Evolutionary conservation across 2,888 invertebrate genomes (phyloP), one percentile per base, ranked within the genome.

Genomic region (Brenthis hecate): DNA sequence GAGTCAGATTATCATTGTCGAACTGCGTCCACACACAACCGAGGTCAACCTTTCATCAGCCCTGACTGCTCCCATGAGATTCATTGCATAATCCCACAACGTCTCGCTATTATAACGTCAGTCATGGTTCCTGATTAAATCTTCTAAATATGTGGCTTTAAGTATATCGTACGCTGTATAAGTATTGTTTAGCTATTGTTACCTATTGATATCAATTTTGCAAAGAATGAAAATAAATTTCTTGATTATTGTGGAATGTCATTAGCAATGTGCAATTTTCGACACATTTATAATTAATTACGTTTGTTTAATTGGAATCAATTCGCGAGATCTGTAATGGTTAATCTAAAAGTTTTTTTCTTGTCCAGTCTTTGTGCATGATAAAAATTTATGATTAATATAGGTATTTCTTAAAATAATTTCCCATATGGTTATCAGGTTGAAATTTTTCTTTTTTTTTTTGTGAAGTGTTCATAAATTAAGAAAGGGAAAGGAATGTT

Each of bases 1-100:
- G 79, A 78, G 80, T 80, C 75, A 79, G 83, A 85, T 89, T 85
- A 85, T 84, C 81, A 86, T 87, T 86, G 85, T 88, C 84, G 85
- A 82, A 80, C 76, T 75, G 74, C 84, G 81, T 85, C 86, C 81
- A 86, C 87, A 79, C 80, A 71, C 78, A 73, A 73, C 75, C 77
- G 80, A 80, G 84, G 84, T 86, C 85, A 83, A 80, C 80, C 82
- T 86, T 85, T 88, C 85, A 81, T 85, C 85, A 81, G 81, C 76
- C 79, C 79, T 81, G 76, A 76, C 76, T 76, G 71, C 78, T 77
- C 78, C 69, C 77, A 77, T 79, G 73, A 75, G 77, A 78, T 86
- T 75, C 75, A 77, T 86, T 85, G 80, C 80, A 81, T 76, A 80
- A 80, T 76, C 74, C 69, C 58, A 67, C 60, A 69, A 54, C 71